phyloP scores from a whole-genome alignment of 2,797 vertebrate species.

The Malurus splendens region DNA sequence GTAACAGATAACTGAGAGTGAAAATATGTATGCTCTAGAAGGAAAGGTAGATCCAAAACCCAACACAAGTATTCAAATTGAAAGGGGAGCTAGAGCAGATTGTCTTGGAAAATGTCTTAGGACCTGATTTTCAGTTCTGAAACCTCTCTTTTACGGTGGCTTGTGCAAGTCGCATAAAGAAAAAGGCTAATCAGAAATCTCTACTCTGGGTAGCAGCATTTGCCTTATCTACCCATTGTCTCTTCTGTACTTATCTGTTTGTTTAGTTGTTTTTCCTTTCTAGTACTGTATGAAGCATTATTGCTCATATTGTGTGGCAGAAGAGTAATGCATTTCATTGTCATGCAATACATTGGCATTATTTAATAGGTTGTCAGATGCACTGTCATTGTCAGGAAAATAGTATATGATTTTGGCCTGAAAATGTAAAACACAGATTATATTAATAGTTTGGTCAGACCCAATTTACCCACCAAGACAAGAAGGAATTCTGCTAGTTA shows the following conservation, averaged over 20 bases:
- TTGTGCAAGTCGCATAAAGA: not conserved
- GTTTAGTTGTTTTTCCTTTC: not conserved
- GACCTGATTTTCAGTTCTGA: not conserved
- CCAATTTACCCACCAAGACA: not conserved
- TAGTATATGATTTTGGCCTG: not conserved
- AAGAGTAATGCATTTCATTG: not conserved
- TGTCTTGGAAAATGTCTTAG: not conserved
- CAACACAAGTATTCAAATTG: not conserved
- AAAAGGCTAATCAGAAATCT: not conserved
- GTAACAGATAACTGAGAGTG: not conserved
- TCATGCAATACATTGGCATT: not conserved
- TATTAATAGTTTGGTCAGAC: conserved; percentile 23
- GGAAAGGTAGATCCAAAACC: not conserved
- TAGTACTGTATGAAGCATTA: not conserved
- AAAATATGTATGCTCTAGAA: not conserved
- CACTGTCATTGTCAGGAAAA: not conserved
- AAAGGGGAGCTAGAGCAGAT: not conserved
- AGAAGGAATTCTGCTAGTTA: conserved; percentile 48
- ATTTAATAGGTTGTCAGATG: not conserved
- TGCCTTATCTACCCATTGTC: not conserved
- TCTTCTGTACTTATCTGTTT: not conserved
- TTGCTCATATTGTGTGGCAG: not conserved
- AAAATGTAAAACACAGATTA: conserved; percentile 30
- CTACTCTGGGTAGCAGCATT: not conserved
- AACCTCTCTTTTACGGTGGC: not conserved